Conservation (phyloP, 2,888 invertebrate species). For the Leucania comma region DNA sequence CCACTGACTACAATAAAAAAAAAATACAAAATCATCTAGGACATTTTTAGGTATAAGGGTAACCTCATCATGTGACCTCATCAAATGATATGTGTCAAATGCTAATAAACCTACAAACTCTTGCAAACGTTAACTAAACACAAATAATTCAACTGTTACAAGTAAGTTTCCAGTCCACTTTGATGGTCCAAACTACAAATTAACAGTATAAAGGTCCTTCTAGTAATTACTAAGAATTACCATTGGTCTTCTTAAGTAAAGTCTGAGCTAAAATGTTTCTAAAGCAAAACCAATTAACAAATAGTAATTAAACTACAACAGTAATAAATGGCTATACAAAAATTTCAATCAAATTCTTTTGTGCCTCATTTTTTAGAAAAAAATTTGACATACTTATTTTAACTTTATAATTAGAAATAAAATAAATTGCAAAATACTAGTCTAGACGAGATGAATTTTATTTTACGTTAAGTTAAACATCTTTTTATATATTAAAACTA, state of each 20-base stretch:
- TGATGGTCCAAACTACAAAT: slow-evolving; percentile 20
- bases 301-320: slow-evolving; percentile 23
- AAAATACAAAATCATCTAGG: no score
- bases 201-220: slow-evolving; percentile 7
- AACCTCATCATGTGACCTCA: no score
- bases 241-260: slow-evolving; percentile 1
- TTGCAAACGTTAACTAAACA: slow-evolving; percentile 7
- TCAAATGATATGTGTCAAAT: no score
- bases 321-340: not conserved
- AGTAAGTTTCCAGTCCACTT: slow-evolving; percentile 8
- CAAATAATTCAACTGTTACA: not conserved
- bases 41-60: no score
- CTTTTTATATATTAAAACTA: no score
- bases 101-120: not conserved
- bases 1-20: no score
- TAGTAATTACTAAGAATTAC: slow-evolving; percentile 24
- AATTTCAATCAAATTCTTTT: not conserved
- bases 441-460: not conserved
- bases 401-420: not conserved
- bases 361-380: not conserved
- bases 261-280: slow-evolving; percentile 21
- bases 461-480: no score
- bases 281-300: slow-evolving; percentile 11
- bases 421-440: not conserved
- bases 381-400: not conserved